Conservation (phyloP, 2,797 vertebrate species). For the Falco naumanni region DNA sequence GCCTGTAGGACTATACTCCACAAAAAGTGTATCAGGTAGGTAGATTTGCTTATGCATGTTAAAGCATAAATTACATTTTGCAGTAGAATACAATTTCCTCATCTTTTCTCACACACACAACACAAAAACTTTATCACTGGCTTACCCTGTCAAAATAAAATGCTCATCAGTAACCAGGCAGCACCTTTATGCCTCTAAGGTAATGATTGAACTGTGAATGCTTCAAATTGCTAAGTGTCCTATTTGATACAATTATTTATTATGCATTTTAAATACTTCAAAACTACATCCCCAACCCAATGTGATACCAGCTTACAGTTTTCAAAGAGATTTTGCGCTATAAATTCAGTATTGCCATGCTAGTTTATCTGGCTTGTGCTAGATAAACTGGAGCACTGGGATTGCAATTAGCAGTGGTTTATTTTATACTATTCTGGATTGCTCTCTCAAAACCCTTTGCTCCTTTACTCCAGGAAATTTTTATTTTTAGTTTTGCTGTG, state of each 20-base stretch:
- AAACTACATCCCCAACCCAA: not conserved
- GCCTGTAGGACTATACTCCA: not conserved
- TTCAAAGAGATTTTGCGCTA: not conserved
- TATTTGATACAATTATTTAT: not conserved
- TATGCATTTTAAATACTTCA: not conserved
- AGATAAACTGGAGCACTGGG: not conserved
- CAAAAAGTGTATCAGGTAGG: not conserved
- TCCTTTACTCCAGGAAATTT: not conserved
- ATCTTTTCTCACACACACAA: not conserved
- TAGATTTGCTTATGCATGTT: not conserved
- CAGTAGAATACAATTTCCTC: not conserved
- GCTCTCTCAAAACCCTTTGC: not conserved
- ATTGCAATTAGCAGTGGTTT: not conserved
- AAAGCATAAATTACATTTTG: not conserved
- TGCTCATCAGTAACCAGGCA: not conserved
- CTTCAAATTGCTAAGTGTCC: not conserved
- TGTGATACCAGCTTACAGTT: not conserved
- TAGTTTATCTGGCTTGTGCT: not conserved
- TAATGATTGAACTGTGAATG: not conserved
- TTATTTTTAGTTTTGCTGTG: not conserved
- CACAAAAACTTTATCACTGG: not conserved
- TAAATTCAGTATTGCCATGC: not conserved
- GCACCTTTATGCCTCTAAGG: not conserved
- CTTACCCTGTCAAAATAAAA: not conserved
- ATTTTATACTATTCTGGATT: not conserved